Percentiles rank a stretch among this genome's conserved stretches.
These are phyloP conservation scores for Plutella xylostella DNA, from an alignment of 2,888 invertebrate genomes.

Conservation along the genomic window DNA sequence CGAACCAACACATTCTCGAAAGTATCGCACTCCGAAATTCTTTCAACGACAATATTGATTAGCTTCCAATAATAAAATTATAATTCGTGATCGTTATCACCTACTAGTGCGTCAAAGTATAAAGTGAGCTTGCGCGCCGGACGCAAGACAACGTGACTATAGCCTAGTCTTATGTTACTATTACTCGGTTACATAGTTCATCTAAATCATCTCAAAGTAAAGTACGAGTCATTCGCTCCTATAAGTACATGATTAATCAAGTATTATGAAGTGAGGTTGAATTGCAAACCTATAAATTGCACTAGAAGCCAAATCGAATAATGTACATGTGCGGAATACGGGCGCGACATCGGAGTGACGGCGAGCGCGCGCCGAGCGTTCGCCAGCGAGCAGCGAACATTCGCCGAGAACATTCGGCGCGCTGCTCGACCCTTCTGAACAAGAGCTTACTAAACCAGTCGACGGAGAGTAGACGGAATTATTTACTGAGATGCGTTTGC, in stretches of 20 bases:
- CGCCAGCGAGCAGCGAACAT: conserved; percentile 5
- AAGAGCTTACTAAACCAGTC: conserved; percentile 44
- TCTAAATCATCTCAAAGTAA: conserved; percentile 44
- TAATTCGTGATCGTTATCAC: conserved; percentile 43
- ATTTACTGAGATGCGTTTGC: conserved; percentile 60
- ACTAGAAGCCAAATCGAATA: conserved; percentile 62
- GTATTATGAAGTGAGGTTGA: conserved; percentile 32
- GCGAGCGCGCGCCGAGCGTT: conserved; percentile 27
- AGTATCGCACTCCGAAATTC: conserved; percentile 51
- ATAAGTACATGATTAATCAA: conserved; percentile 32
- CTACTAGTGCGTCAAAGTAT: conserved; percentile 63
- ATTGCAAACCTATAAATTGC: conserved; percentile 49
- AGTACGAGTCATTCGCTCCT: conserved; percentile 36
- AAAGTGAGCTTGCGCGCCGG: conserved; percentile 60
- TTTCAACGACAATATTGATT: conserved; percentile 51
- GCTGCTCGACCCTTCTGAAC: no score
- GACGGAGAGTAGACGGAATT: conserved; percentile 66
- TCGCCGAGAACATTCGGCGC: conserved; percentile 5
- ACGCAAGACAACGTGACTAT: conserved; percentile 54
- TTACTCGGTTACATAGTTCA: conserved; percentile 45
- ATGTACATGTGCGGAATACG: conserved; percentile 50
- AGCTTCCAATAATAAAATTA: conserved; percentile 56
- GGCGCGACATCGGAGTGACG: conserved; percentile 47
- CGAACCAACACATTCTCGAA: conserved; percentile 33
- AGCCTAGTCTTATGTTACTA: conserved; percentile 60